phyloP scores from a whole-genome alignment of 2,113 vertebrate species.

The Prinia subflava region DNA sequence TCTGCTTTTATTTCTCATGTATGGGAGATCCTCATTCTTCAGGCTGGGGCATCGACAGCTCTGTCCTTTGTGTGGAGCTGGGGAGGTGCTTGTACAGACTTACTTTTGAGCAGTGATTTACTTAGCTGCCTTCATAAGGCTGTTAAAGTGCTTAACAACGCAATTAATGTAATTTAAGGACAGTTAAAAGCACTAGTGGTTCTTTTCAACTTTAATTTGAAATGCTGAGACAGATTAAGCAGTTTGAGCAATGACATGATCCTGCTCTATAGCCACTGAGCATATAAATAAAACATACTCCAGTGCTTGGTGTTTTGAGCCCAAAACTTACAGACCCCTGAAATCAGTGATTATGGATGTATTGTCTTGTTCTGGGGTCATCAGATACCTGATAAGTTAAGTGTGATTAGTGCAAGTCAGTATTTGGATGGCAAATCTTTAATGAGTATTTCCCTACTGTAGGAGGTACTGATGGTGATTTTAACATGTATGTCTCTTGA shows the following conservation, averaged over 20 bases:
- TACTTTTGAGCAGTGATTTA: slow-evolving; percentile 23
- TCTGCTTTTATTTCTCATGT: background rate
- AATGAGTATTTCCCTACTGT: background rate
- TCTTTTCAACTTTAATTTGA: slow-evolving; percentile 55
- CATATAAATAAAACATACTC: background rate
- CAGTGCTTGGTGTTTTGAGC: background rate
- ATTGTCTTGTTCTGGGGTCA: background rate
- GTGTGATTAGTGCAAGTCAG: background rate
- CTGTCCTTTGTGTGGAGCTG: background rate
- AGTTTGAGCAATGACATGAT: slow-evolving; percentile 9
- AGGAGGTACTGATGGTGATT: background rate
- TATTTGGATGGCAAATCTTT: background rate
- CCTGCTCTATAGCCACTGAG: background rate
- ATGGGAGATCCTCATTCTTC: background rate
- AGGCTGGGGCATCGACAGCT: background rate
- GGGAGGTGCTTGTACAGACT: background rate
- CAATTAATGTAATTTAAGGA: slow-evolving; percentile 61
- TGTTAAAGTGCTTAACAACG: slow-evolving; percentile 41
- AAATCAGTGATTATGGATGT: background rate
- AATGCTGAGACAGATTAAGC: slow-evolving; percentile 40
- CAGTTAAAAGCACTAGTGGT: slow-evolving; percentile 51
- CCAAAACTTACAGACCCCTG: background rate
- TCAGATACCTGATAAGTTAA: background rate
- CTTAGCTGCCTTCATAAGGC: slow-evolving; percentile 22
- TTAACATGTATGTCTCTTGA: background rate